These are phyloP conservation scores for Drosophila melanogaster DNA, from an alignment of 1,140 invertebrate species.

Conservation along the genomic window Release_6_plus_ISO1_MT NC_004354.4:2950501-2951000, in stretches of 20 bases:
- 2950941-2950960: conserved; percentile 33
- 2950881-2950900: conserved; percentile 49
- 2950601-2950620: not conserved
- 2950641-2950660: not conserved
- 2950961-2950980: not conserved
- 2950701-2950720: conserved; percentile 83
- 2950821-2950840: conserved; percentile 19
- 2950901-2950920: conserved; percentile 26
- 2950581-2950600: conserved; percentile 30
- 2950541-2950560: conserved; percentile 74
- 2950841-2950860: conserved; percentile 49
- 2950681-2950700: conserved; percentile 52
- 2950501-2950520: conserved; percentile 66
- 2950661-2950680: conserved; percentile 9
- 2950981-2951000: too few relatives aligned
- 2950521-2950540: conserved; percentile 67
- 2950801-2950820: conserved; percentile 18
- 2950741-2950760: conserved; percentile 76
- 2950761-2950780: conserved; percentile 20
- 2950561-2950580: conserved; percentile 61
- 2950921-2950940: conserved; percentile 18
- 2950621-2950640: not conserved
- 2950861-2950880: conserved; percentile 52
- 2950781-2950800: conserved; percentile 9
- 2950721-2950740: conserved; percentile 80